Conservation (phyloP, 2,888 invertebrate species). For the Mimumesa dahlbomi region DNA sequence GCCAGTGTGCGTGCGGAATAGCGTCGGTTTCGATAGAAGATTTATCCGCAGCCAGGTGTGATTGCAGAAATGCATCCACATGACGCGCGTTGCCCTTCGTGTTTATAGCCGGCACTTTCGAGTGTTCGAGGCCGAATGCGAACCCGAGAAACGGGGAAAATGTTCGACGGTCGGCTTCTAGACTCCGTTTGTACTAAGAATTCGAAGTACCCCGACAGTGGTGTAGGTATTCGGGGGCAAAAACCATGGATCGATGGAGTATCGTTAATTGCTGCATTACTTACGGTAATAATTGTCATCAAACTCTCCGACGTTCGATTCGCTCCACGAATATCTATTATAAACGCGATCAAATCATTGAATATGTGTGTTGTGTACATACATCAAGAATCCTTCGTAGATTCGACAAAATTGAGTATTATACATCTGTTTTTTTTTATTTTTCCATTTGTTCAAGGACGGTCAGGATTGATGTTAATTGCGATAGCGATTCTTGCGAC, state of each 20-base stretch:
- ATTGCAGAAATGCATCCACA: constrained; percentile 24
- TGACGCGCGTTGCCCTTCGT: constrained; percentile 33
- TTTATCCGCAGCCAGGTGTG: constrained; percentile 40
- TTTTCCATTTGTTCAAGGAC: too few relatives aligned
- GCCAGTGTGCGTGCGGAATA: background rate
- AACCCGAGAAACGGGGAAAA: constrained; percentile 39
- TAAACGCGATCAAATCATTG: too few relatives aligned
- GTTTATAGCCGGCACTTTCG: constrained; percentile 40
- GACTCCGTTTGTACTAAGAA: constrained; percentile 35
- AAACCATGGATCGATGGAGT: background rate
- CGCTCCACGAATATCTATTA: too few relatives aligned
- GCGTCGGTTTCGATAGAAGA: constrained; percentile 33
- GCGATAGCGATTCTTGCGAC: constrained; percentile 25
- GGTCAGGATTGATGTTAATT: background rate
- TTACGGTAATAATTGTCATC: too few relatives aligned
- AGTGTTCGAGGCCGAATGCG: constrained; percentile 13
- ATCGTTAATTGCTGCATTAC: background rate
- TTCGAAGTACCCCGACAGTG: constrained; percentile 35
- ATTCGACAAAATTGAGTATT: too few relatives aligned
- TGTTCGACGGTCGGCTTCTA: constrained; percentile 21
- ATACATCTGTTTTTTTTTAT: too few relatives aligned
- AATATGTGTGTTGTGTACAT: too few relatives aligned
- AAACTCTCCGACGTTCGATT: too few relatives aligned
- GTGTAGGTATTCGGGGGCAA: constrained; percentile 8
- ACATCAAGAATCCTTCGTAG: too few relatives aligned